These are phyloP conservation scores for Saccopteryx bilineata DNA, from an alignment of 2,113 vertebrate genomes.

Conservation along the genomic window DNA sequence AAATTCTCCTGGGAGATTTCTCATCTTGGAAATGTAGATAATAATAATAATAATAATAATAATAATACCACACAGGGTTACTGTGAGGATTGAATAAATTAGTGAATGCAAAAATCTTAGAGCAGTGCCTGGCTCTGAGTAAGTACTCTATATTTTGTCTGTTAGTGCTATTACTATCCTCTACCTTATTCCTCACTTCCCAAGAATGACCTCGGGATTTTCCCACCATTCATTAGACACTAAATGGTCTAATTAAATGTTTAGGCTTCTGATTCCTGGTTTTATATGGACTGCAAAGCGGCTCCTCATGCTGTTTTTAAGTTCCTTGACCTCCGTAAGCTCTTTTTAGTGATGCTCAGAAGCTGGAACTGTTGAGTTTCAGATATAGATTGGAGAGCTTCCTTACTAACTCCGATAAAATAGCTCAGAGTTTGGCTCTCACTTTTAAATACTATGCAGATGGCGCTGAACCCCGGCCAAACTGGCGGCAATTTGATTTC, in stretches of 20 bases:
- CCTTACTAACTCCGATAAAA: constrained; percentile 78
- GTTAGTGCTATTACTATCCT: neutral
- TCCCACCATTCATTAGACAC: neutral
- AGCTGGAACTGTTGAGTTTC: constrained; percentile 71
- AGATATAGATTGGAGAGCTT: constrained; percentile 80
- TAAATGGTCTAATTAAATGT: neutral
- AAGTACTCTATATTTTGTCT: neutral
- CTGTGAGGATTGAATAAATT: neutral
- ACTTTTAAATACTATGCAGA: constrained; percentile 86
- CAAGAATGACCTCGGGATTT: neutral
- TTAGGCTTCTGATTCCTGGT: neutral
- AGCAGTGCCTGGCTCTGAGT: neutral
- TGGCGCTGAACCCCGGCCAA: constrained; percentile 85
- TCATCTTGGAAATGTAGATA: neutral
- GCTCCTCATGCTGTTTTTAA: constrained; percentile 48
- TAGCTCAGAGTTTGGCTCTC: constrained; percentile 81
- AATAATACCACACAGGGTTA: neutral
- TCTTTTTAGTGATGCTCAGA: constrained; percentile 72
- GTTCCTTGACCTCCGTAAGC: constrained; percentile 66
- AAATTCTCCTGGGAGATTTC: neutral
- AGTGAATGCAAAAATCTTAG: neutral
- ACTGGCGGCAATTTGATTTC: constrained; percentile 81
- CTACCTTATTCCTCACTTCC: neutral
- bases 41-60: neutral
- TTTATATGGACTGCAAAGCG: constrained; percentile 61